Percentiles rank a stretch among this genome's conserved stretches.
phyloP scores from a whole-genome alignment of 2,888 invertebrate genomes.

The Nymphalis c-album region DNA sequence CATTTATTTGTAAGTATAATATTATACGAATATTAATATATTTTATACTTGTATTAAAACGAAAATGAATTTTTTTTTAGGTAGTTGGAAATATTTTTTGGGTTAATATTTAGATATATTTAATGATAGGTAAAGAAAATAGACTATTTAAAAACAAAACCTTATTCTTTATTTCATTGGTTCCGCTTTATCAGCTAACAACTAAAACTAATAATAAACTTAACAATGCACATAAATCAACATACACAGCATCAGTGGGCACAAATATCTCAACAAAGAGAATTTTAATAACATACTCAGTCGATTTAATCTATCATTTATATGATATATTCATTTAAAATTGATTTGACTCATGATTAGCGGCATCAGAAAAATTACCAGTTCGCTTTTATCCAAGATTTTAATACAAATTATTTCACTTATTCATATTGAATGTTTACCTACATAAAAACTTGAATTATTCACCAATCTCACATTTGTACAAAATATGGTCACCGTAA shows the following conservation, averaged over 20 bases:
- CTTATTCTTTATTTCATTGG: slow-evolving; percentile 62
- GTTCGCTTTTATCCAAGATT: not conserved
- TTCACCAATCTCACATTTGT: not conserved
- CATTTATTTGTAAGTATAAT: too few relatives aligned
- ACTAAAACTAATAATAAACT: slow-evolving; percentile 41
- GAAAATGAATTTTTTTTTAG: too few relatives aligned
- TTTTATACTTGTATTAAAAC: too few relatives aligned
- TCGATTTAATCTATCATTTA: not conserved
- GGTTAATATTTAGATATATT: not conserved
- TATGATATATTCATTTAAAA: not conserved
- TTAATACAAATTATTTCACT: not conserved
- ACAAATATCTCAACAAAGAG: slow-evolving; percentile 30
- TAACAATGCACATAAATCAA: slow-evolving; percentile 57
- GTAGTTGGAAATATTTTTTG: too few relatives aligned
- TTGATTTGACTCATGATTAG: not conserved
- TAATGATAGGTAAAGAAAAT: not conserved
- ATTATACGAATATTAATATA: too few relatives aligned
- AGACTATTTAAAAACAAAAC: slow-evolving; percentile 32
- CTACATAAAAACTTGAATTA: not conserved
- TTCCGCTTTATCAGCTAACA: slow-evolving; percentile 51
- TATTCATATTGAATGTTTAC: not conserved
- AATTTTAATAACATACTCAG: slow-evolving; percentile 8
- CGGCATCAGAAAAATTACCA: not conserved
- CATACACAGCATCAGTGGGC: slow-evolving; percentile 66
- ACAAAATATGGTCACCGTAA: slow-evolving; percentile 7